Conservation (phyloP, 1,140 invertebrate species). For the Globodera ellingtonae region DNA sequence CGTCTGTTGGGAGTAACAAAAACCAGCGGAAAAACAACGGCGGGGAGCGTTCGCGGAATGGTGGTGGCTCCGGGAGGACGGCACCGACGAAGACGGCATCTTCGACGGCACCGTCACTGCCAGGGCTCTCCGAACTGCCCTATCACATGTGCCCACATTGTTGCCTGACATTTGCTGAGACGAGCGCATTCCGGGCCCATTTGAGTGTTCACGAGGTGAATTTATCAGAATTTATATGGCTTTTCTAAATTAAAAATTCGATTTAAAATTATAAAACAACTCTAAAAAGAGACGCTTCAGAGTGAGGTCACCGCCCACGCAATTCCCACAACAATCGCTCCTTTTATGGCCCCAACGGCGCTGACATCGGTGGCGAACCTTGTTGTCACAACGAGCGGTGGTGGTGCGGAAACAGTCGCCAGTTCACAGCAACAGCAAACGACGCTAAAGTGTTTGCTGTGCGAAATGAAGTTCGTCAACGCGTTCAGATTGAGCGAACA, state of each 20-base stretch:
- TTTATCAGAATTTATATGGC: neutral
- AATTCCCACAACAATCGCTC: neutral
- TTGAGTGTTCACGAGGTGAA: conserved; percentile 38
- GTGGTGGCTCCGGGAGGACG: neutral
- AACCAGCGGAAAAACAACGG: neutral
- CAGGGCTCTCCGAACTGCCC: conserved; percentile 23
- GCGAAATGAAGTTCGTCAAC: conserved; percentile 48
- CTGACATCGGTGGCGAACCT: neutral
- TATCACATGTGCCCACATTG: conserved; percentile 58
- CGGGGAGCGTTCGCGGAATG: neutral
- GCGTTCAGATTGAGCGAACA: conserved; percentile 45
- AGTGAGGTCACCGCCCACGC: conserved; percentile 9
- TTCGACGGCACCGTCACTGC: neutral
- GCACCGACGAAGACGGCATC: neutral
- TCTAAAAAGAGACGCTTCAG: conserved; percentile 16
- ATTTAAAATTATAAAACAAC: neutral
- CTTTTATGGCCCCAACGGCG: neutral
- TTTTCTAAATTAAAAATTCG: no score
- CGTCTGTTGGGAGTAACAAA: conserved; percentile 1
- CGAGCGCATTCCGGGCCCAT: conserved; percentile 37
- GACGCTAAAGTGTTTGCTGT: conserved; percentile 41
- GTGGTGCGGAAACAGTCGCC: neutral
- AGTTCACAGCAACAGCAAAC: neutral
- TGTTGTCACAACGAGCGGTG: neutral
- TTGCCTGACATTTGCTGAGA: conserved; percentile 55